Conservation (phyloP, 2,888 invertebrate genomes). For the Pseudococcus longispinus region DNA sequence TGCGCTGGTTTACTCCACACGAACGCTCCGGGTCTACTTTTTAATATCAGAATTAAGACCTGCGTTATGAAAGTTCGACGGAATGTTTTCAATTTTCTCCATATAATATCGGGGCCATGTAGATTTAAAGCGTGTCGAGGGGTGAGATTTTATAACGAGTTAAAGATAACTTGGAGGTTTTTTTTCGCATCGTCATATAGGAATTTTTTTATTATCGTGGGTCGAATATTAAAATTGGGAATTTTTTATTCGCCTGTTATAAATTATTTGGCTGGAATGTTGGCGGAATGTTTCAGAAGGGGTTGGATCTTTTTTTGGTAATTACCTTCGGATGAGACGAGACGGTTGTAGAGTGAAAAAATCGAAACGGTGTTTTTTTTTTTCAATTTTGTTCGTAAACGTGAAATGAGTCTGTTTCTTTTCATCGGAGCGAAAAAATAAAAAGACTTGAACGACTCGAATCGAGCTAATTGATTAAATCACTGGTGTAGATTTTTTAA, state of each 20-base stretch:
- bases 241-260: constrained; percentile 1
- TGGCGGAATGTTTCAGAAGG: background rate
- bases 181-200: background rate
- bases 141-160: constrained; percentile 27
- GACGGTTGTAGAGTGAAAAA: background rate
- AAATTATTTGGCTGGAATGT: background rate
- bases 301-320: background rate
- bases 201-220: constrained; percentile 21
- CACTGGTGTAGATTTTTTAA: too few relatives aligned
- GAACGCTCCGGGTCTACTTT: background rate
- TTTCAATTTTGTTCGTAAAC: background rate
- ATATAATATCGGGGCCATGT: background rate
- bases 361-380: too few relatives aligned
- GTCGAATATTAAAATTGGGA: constrained; percentile 27
- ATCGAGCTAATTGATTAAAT: constrained; percentile 8
- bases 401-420: background rate
- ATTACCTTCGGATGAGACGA: background rate
- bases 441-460: background rate
- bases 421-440: background rate
- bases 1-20: background rate
- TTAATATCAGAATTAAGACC: constrained; percentile 21
- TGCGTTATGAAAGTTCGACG: background rate
- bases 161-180: background rate
- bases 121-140: background rate
- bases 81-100: constrained; percentile 12